phyloP scores from a whole-genome alignment of 2,797 vertebrate genomes.

The Phataginus tricuspis region DNA sequence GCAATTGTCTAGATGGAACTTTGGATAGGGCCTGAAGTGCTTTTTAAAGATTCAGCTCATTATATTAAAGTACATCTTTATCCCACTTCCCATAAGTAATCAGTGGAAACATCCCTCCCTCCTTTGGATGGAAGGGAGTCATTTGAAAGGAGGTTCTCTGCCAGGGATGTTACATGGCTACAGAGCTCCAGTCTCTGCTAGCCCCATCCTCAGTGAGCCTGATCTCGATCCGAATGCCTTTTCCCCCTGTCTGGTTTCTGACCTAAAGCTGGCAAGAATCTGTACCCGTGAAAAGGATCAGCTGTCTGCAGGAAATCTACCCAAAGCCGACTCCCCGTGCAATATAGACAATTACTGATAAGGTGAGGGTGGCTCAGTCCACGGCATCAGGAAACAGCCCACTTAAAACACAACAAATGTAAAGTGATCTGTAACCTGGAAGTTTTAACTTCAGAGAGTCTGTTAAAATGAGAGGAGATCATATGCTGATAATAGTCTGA shows the following conservation, averaged over 20 bases:
- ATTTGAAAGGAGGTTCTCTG: background rate
- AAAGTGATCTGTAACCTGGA: slow-evolving; percentile 52
- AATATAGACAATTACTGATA: background rate
- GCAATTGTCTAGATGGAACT: slow-evolving; percentile 5
- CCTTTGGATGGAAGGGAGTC: background rate
- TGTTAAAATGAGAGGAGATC: slow-evolving; percentile 52
- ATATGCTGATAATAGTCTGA: background rate
- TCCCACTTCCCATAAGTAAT: background rate
- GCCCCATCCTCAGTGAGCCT: background rate
- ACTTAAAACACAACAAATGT: slow-evolving; percentile 19
- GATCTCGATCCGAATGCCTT: background rate
- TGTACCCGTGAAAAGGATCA: background rate
- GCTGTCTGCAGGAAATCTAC: slow-evolving; percentile 35
- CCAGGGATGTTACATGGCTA: background rate
- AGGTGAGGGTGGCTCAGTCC: slow-evolving; percentile 36
- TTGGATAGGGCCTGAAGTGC: background rate
- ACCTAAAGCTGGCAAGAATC: background rate
- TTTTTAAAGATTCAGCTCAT: slow-evolving; percentile 43
- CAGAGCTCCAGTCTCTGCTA: background rate
- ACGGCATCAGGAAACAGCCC: slow-evolving; percentile 41
- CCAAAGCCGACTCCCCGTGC: background rate
- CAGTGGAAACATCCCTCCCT: slow-evolving; percentile 28
- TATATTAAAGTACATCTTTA: background rate
- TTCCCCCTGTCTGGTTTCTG: background rate
- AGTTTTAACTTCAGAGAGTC: slow-evolving; percentile 52